Evolutionary conservation across 2,888 invertebrate genomes (phyloP).

Genomic region (Timandra comae): DNA sequence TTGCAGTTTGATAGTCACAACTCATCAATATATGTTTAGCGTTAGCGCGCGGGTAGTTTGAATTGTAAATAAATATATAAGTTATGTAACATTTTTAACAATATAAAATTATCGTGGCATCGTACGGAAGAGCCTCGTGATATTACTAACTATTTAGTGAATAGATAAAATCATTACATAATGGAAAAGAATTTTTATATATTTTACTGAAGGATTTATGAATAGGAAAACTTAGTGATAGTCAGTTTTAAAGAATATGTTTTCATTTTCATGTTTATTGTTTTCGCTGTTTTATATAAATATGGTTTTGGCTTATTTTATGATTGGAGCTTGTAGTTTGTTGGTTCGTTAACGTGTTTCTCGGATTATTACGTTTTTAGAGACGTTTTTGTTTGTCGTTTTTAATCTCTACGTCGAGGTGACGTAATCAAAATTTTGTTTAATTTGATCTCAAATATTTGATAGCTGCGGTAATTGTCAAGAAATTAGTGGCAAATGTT

Average conservation of each 20-base stretch:
- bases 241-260: constrained; percentile 21
- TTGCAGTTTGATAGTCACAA: constrained; percentile 21
- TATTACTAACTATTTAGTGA: constrained; percentile 74
- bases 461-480: constrained; percentile 63
- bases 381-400: constrained; percentile 49
- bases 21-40: constrained; percentile 35
- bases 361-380: constrained; percentile 31
- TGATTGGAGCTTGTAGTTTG: constrained; percentile 47
- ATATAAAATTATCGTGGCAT: constrained; percentile 62
- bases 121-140: constrained; percentile 70
- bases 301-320: constrained; percentile 52
- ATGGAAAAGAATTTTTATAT: constrained; percentile 75
- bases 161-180: constrained; percentile 75
- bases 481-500: constrained; percentile 53
- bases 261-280: constrained; percentile 56
- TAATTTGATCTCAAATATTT: constrained; percentile 56
- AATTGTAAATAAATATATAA: constrained; percentile 66
- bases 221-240: constrained; percentile 71
- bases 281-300: constrained; percentile 71
- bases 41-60: constrained; percentile 71
- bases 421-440: constrained; percentile 47
- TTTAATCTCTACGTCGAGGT: constrained; percentile 29
- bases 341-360: constrained; percentile 42
- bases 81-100: constrained; percentile 52
- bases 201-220: constrained; percentile 75